Conservation (phyloP, 2,888 invertebrate genomes). For the Glyphotaelius pellucidus region DNA sequence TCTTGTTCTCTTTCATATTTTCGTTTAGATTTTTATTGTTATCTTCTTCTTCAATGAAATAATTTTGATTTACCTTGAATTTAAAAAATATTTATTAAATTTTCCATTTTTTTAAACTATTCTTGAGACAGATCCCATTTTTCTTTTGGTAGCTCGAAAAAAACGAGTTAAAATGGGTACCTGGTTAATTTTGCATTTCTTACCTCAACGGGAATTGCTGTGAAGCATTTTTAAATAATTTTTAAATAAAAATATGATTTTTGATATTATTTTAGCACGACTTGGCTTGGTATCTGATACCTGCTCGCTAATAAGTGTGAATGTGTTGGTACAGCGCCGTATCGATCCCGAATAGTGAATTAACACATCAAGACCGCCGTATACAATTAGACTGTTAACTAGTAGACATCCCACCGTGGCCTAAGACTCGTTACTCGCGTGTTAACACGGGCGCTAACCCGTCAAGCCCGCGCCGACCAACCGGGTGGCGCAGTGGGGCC, state of each 20-base stretch:
- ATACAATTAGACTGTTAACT: slow-evolving; percentile 58
- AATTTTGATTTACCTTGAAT: no score
- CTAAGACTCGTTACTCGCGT: slow-evolving; percentile 58
- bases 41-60: no score
- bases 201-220: no score
- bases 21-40: no score
- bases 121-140: no score
- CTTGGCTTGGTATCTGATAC: background rate
- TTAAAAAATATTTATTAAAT: no score
- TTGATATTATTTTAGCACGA: background rate
- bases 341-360: slow-evolving; percentile 9
- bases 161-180: no score
- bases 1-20: no score
- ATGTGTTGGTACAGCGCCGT: background rate
- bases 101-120: no score
- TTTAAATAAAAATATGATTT: no score
- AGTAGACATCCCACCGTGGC: slow-evolving; percentile 43
- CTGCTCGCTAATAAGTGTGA: background rate
- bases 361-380: slow-evolving; percentile 30
- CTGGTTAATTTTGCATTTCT: background rate
- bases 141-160: no score
- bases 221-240: no score
- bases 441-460: slow-evolving; percentile 59
- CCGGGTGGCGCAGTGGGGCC: background rate
- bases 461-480: slow-evolving; percentile 8